Evolutionary conservation across 2,888 invertebrate species (phyloP), one percentile per base, ranked within the genome.

Genomic region (Eustalomyia histrio): DNA sequence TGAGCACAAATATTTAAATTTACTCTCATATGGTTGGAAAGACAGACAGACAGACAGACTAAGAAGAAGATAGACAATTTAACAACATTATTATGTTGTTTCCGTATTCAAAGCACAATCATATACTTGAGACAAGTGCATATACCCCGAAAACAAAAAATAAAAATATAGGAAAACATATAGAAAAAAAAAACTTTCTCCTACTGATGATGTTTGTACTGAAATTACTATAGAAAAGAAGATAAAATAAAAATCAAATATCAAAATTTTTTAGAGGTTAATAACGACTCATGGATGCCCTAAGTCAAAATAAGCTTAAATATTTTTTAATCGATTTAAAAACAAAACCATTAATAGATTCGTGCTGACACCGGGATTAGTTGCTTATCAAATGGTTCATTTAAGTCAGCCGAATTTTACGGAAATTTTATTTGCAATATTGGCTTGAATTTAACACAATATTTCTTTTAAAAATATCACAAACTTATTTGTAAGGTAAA

Each of bases 101-200:
- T 75, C 75, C 75, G 75, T 75, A 68, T 75, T 75, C 75, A 53
- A 61, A 68, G 50, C 75, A 68, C 47, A 75, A 73, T 64, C 18
- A 43, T 18, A 29, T 52, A 52, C 21, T 53, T 53, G 67, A 75
- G 67, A 57, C 69, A 60, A 71, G 69, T 47, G 58, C 29, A 69
- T 58, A 17, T 69, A 58, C 21, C 43, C 57, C 68, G 58, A 12
- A 58, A 43, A 57, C 29, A 58, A 55, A 16, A 9, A 39, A 16
- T 47, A 18, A 65, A 50, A 50, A 35, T 50, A 50, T 18, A 50
- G 12, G 29, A 24, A 35, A 63, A 50, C 7, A 29, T 9, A 21
- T n/a, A 43, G 16, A 16, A 16, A 55, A 18, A 21, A 18, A 39
- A 73, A 73, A 73, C 73, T 73, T 73, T 73, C 73, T 73, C 73